Evolutionary conservation across 2,113 vertebrate species (phyloP), one percentile per base, ranked within the genome.

Genomic region (Amia ocellicauda): DNA sequence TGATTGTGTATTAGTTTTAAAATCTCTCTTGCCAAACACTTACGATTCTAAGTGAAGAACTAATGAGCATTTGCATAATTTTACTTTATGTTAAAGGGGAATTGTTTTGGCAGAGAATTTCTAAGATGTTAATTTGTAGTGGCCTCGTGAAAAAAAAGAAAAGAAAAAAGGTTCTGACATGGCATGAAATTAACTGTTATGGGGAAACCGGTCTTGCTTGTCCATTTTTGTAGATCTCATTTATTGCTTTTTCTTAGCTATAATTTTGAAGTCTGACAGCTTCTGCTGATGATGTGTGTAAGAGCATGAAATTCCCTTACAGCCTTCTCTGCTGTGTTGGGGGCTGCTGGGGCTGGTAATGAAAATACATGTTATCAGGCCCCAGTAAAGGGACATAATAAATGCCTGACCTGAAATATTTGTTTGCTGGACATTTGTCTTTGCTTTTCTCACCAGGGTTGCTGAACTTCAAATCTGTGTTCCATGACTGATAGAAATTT

Each of bases 401-500:
- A 53, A 26, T 53, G 51, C 23, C 51, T 53, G 3, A 1, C 51
- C 51, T 53, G n/a, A 26, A 20, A 53, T 11, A 22, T 53, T n/a
- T 26, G 20, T 23, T 16, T 26, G 51, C 51, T 53, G 51, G 51
- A 53, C 51, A 53, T 53, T 19, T 50, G 47, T 50, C 47, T 50
- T 17, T 50, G 51, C 20, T 53, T 53, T 19, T 53, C 23, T 53
- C 51, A 53, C 8, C 11, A 4, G 23, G 51, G 20, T 53, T 53
- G 51, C 51, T 53, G 51, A 53, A 53, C 51, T 13, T 53, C 19
- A 53, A 53, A 23, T 26, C 51, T 53, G 20, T 53, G 51, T 23
- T 53, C 51, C 51, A 53, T 53, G 51, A 53, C 51, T 53, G 17
- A 53, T 53, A 53, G 51, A 20, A 23, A 23, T 53, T 53, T 53